These are phyloP conservation scores for Bombus soroeensis DNA, from an alignment of 1,140 invertebrate species.

Conservation along the genomic window DNA sequence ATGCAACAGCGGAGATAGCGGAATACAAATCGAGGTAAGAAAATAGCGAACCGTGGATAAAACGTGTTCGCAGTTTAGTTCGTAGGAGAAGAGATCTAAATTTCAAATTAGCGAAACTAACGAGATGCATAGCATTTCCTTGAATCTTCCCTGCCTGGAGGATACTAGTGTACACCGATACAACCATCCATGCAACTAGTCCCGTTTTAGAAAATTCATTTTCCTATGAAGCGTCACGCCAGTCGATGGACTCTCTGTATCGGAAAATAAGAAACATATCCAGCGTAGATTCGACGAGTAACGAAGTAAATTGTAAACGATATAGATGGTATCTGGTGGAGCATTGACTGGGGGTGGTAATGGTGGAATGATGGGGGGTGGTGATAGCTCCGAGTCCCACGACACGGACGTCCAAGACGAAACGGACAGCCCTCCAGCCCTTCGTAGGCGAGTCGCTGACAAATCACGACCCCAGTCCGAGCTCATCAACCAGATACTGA, in stretches of 20 bases:
- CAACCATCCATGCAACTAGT: neutral
- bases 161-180: neutral
- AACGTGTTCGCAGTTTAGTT: neutral
- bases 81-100: neutral
- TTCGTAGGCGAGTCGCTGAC: conserved; percentile 80
- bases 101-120: neutral
- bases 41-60: neutral
- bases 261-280: neutral
- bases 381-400: conserved; percentile 86
- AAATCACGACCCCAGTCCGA: conserved; percentile 85
- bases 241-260: neutral
- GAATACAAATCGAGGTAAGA: conserved; percentile 88
- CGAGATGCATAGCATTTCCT: neutral
- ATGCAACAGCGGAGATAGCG: conserved; percentile 90
- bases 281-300: conserved; percentile 8
- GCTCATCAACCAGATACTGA: conserved; percentile 85
- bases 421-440: conserved; percentile 84
- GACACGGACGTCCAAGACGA: conserved; percentile 85
- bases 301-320: conserved; percentile 54
- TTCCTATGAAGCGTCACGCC: neutral
- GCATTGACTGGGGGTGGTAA: conserved; percentile 79
- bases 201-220: neutral
- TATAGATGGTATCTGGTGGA: conserved; percentile 83
- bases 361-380: conserved; percentile 80
- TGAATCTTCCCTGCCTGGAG: neutral